phyloP scores from a whole-genome alignment of 2,113 vertebrate species.

The Catharus fuscescens region DNA sequence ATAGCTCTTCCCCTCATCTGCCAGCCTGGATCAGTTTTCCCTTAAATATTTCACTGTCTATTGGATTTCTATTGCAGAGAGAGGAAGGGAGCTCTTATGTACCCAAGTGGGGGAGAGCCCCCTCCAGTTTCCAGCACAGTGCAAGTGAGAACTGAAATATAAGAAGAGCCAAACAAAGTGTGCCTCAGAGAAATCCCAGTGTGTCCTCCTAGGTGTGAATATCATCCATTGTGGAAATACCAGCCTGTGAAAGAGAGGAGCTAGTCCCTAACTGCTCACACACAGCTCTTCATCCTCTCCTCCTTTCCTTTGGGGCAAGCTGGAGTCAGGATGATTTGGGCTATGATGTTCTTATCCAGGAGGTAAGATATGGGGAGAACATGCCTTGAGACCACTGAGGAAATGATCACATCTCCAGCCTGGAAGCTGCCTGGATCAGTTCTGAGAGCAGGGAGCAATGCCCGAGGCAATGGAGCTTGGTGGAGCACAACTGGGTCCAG shows the following conservation, averaged over 20 bases:
- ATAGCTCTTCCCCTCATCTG: not conserved
- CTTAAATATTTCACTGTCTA: slow-evolving; percentile 19
- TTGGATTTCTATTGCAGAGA: not conserved
- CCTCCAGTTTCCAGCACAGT: not conserved
- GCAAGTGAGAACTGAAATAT: not conserved
- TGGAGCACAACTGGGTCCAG: slow-evolving; percentile 3
- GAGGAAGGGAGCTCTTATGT: not conserved
- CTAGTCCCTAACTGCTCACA: not conserved
- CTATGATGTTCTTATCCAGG: not conserved
- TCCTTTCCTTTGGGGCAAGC: not conserved
- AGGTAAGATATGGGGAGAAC: not conserved
- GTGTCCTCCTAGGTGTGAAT: not conserved
- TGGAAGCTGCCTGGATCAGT: not conserved
- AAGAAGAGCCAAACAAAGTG: not conserved
- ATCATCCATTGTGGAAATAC: not conserved
- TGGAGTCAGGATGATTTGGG: not conserved
- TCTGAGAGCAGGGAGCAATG: not conserved
- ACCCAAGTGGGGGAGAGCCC: not conserved
- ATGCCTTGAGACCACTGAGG: not conserved
- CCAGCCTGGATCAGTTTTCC: slow-evolving; percentile 19
- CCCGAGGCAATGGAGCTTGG: not conserved
- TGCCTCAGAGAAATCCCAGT: not conserved
- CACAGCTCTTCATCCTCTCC: not conserved
- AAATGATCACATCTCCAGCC: not conserved
- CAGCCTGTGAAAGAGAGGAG: not conserved